Evolutionary conservation across 2,888 invertebrate species (phyloP).

Genomic region (Brenthis daphne): DNA sequence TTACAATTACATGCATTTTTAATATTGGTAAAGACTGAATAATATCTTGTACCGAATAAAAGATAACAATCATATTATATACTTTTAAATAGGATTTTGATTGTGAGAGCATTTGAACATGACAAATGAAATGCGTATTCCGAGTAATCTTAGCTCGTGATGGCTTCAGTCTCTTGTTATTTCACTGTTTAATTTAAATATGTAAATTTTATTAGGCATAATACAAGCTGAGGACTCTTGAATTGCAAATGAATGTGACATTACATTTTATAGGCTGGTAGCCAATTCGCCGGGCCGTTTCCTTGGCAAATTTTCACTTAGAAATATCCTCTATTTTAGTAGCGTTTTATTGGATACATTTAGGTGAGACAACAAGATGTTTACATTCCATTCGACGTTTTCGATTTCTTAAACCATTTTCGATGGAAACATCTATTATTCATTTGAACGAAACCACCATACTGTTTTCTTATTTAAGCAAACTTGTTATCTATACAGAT

Average conservation of each 20-base stretch:
- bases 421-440: too few relatives aligned
- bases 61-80: neutral
- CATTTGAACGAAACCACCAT: neutral
- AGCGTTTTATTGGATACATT: constrained; percentile 52
- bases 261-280: constrained; percentile 80
- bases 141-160: constrained; percentile 64
- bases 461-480: neutral
- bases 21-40: too few relatives aligned
- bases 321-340: constrained; percentile 61
- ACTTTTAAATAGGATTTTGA: constrained; percentile 23
- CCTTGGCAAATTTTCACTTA: constrained; percentile 78
- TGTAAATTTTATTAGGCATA: constrained; percentile 82
- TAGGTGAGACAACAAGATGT: constrained; percentile 43
- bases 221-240: constrained; percentile 79
- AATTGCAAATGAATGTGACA: constrained; percentile 82
- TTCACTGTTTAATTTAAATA: constrained; percentile 81
- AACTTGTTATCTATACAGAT: neutral
- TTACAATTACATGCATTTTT: too few relatives aligned
- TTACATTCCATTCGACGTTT: constrained; percentile 42
- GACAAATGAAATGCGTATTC: constrained; percentile 46
- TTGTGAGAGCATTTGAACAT: constrained; percentile 32
- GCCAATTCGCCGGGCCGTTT: constrained; percentile 78
- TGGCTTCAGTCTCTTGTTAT: constrained; percentile 78
- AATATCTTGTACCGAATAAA: neutral
- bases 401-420: constrained; percentile 13